Evolutionary conservation across 2,888 invertebrate genomes (phyloP).

Genomic region (Caenorhabditis macrosperma): DNA sequence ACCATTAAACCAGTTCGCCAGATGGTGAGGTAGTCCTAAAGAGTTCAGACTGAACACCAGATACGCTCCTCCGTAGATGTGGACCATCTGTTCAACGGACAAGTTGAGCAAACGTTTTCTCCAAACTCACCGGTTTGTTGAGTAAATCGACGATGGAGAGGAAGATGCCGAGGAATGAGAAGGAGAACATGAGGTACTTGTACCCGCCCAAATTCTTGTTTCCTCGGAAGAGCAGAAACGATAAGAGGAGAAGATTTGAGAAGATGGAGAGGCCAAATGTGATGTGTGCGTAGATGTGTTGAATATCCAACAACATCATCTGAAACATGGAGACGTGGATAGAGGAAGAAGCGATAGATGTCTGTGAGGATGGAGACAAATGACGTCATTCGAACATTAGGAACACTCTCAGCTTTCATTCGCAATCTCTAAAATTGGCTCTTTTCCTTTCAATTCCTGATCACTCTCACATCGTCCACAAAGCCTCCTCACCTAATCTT

Average conservation of each 20-base stretch:
- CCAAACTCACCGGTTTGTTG: conserved; percentile 50
- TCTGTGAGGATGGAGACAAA: too few species aligned
- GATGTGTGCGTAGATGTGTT: conserved; percentile 40
- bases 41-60: conserved; percentile 43
- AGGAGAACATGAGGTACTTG: conserved; percentile 51
- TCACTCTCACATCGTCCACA: too few species aligned
- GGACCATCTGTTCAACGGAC: conserved; percentile 61
- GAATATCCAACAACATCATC: conserved; percentile 48
- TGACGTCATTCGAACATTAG: too few species aligned
- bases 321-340: too few species aligned
- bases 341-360: too few species aligned
- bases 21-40: conserved; percentile 35
- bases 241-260: conserved; percentile 25
- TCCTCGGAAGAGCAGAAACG: conserved; percentile 32
- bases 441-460: too few species aligned
- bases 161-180: conserved; percentile 41
- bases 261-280: conserved; percentile 42
- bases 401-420: too few species aligned
- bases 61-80: conserved; percentile 44
- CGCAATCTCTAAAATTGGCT: too few species aligned
- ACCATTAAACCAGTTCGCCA: conserved; percentile 55
- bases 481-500: too few species aligned
- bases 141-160: conserved; percentile 45
- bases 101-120: too few species aligned
- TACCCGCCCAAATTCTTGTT: conserved; percentile 44